These are phyloP conservation scores for Bovichtus diacanthus DNA, from an alignment of 2,797 vertebrate species.

Conservation along the genomic window DNA sequence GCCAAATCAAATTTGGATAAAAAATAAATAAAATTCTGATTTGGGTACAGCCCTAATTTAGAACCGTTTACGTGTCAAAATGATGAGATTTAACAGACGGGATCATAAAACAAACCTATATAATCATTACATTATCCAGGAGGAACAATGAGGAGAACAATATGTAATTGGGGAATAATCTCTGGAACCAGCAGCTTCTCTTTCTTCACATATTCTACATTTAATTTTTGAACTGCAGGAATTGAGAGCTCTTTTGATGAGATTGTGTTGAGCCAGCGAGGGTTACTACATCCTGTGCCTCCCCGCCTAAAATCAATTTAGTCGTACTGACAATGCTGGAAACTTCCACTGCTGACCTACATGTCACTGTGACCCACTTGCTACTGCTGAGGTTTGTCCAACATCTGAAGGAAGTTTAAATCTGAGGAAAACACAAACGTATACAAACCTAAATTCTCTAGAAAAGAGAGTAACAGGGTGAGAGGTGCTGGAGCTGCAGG, in stretches of 20 bases:
- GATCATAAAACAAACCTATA: background rate
- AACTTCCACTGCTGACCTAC: slow-evolving; percentile 43
- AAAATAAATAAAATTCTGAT: too few relatives aligned
- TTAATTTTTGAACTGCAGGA: background rate
- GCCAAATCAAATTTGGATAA: too few relatives aligned
- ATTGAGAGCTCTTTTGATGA: background rate
- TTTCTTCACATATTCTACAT: background rate
- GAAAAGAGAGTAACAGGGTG: background rate
- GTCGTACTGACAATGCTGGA: slow-evolving; percentile 30
- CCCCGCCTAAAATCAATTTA: slow-evolving; percentile 38
- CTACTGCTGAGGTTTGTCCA: background rate
- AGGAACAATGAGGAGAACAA: background rate
- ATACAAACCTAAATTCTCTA: background rate
- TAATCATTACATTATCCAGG: background rate
- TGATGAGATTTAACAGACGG: background rate
- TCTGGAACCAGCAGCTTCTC: background rate
- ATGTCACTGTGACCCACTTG: slow-evolving; percentile 58
- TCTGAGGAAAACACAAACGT: background rate
- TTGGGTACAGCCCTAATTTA: too few relatives aligned
- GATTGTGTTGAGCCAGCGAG: background rate
- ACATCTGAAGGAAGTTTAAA: slow-evolving; percentile 19
- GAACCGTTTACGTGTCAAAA: too few relatives aligned
- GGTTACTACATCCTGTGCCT: background rate
- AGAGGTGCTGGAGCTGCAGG: background rate
- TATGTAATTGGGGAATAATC: too few relatives aligned